phyloP scores from a whole-genome alignment of 2,113 vertebrate species.

The Dicerorhinus sumatrensis region DNA sequence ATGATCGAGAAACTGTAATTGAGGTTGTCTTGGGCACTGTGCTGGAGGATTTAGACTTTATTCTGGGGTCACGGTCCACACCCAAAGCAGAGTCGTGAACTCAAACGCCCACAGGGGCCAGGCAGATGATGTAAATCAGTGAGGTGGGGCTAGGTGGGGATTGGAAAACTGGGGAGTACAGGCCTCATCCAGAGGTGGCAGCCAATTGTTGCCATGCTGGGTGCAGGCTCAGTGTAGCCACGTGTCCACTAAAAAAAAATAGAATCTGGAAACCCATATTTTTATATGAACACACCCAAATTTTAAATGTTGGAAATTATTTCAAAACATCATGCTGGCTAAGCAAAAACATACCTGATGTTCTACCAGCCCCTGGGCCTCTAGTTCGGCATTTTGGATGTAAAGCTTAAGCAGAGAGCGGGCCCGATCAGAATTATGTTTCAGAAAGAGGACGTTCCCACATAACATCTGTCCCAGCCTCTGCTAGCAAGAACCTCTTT shows the following conservation, averaged over 20 bases:
- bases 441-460: background rate
- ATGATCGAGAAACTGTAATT: background rate
- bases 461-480: background rate
- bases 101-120: no score
- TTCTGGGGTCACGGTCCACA: background rate
- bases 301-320: background rate
- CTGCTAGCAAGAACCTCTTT: background rate
- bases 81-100: background rate
- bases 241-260: background rate
- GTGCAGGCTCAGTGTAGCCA: background rate
- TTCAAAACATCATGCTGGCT: background rate
- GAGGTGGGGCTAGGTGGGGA: background rate
- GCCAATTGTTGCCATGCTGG: background rate
- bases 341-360: background rate
- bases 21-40: background rate
- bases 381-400: background rate
- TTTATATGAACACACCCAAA: background rate
- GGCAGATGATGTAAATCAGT: background rate
- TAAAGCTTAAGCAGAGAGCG: background rate
- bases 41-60: background rate
- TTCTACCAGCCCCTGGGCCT: background rate
- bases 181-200: background rate
- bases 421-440: background rate
- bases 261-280: background rate
- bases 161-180: accelerated